Conservation (phyloP, 30 jellyfish, hydroid and myxozoan species). For the Calvadosia cruxmelitensis region DNA sequence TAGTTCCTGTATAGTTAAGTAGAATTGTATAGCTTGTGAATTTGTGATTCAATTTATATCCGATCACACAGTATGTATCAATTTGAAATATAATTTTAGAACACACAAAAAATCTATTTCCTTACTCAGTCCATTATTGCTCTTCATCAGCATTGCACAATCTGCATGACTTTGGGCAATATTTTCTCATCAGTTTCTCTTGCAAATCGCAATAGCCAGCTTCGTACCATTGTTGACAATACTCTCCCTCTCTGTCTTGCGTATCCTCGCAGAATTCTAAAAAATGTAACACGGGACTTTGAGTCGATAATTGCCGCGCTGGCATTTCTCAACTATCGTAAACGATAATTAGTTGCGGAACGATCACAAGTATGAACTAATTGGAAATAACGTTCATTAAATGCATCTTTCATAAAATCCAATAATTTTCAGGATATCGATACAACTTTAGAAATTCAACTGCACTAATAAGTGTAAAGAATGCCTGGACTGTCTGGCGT, state of each 20-base stretch:
- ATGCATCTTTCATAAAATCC: no score
- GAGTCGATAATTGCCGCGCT: background rate
- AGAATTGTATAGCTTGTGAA: no score
- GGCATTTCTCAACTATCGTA: no score
- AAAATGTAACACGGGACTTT: background rate
- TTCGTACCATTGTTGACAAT: conserved; percentile 53
- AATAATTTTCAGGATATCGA: no score
- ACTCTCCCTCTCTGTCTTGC: conserved; percentile 47
- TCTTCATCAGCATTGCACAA: conserved; percentile 20
- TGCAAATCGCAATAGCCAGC: conserved; percentile 36
- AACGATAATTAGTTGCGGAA: no score
- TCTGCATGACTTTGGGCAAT: conserved; percentile 46
- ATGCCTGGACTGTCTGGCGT: background rate
- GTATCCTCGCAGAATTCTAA: conserved; percentile 45
- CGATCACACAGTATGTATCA: no score
- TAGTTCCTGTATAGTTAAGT: no score
- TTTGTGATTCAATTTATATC: no score
- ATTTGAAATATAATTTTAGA: no score
- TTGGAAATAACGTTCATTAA: no score
- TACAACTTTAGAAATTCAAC: background rate
- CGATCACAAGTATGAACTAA: no score
- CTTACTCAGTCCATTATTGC: background rate
- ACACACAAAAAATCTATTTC: no score
- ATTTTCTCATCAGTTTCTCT: conserved; percentile 28
- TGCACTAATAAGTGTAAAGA: background rate